Base-by-base conservation (phyloP, 2,113 vertebrate genomes). In the Jacana jacana region DNA sequence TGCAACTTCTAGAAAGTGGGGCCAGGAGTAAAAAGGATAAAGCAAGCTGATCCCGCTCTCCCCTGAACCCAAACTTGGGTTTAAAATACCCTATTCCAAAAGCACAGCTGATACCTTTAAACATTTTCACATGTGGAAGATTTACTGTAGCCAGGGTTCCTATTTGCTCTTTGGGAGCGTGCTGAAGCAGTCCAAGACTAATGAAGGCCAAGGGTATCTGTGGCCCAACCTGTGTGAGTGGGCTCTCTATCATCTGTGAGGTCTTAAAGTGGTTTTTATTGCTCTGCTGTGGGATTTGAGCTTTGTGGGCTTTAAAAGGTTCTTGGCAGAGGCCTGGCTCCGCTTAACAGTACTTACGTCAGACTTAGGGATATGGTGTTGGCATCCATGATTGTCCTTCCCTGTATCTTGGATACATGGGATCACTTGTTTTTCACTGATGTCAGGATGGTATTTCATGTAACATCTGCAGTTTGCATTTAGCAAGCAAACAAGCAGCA, bases 211-310 rank as follows among this genome's bases (percentile, higher is more conserved):
- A 93, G 73, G 80, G 31, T 93, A 46, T 44, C 65, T 79, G 64
- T 87, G 57, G 61, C 44, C 44, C 40, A 52, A 18, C n/a, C 63
- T 52, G 25, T 68, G 27, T 85, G 64, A 78, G 64, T 64, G 77
- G 72, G 15, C 23, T 89, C 28, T 96, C 70, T 94, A 9, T 95
- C 60, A 70, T 75, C 77, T 79, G 18, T 89, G 88, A 84, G 42
- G 76, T 49, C 82, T 90, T 93, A 88, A 86, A 85, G 49, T 16
- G 17, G 2, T 65, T 95, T 96, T 96, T 95, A 91, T 88, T 92
- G 73, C 73, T 69, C 6, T 88, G 69, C 78, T 89, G 22, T 78
- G 72, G 73, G 42, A 91, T 91, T 88, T 87, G 73, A 91, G 40
- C 65, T 95, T 61, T 88, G 65, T 35, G 80, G 61, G 57, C 65